Evolutionary conservation across 2,113 vertebrate species (phyloP).

Genomic region (Mugil cephalus): DNA sequence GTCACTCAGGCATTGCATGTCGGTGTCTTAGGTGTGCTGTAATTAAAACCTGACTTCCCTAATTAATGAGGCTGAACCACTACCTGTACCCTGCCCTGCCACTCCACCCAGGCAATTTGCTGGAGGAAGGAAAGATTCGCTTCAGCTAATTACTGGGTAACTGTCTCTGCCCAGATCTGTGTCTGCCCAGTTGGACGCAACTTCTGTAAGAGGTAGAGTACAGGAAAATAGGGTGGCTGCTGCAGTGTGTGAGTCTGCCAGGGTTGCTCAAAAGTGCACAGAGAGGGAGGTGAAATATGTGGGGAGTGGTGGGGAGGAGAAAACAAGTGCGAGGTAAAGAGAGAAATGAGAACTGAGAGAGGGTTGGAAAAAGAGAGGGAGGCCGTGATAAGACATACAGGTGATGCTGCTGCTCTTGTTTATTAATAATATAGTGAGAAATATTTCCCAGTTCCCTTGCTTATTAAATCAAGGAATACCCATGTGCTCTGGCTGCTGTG

Average conservation of each 20-base stretch:
- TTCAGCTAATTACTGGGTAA: constrained; percentile 49
- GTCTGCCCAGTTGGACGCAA: constrained; percentile 9
- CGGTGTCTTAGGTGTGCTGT: constrained; percentile 21
- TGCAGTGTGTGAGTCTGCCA: constrained; percentile 8
- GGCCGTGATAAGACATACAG: background rate
- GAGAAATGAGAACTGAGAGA: constrained; percentile 11
- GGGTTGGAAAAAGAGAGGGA: background rate
- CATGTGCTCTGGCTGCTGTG: constrained; percentile 14
- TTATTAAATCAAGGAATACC: constrained; percentile 32
- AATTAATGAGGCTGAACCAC: constrained; percentile 64
- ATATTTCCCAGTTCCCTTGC: constrained; percentile 1
- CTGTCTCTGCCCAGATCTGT: constrained; percentile 16
- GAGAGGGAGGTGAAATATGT: constrained; percentile 9
- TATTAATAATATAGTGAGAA: constrained; percentile 47
- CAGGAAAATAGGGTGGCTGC: background rate
- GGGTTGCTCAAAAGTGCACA: background rate
- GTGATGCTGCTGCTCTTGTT: constrained; percentile 30
- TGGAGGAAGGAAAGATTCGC: constrained; percentile 3
- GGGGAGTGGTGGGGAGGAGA: constrained; percentile 1
- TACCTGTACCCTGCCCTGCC: constrained; percentile 45
- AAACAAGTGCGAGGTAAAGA: background rate
- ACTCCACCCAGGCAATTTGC: constrained; percentile 15
- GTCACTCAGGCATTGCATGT: constrained; percentile 16
- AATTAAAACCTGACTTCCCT: constrained; percentile 58
- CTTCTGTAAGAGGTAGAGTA: background rate